Percentiles rank a stretch among this genome's conserved stretches.
Evolutionary conservation across 2,888 invertebrate genomes (phyloP).

Genomic region (Platycheirus rosarum): DNA sequence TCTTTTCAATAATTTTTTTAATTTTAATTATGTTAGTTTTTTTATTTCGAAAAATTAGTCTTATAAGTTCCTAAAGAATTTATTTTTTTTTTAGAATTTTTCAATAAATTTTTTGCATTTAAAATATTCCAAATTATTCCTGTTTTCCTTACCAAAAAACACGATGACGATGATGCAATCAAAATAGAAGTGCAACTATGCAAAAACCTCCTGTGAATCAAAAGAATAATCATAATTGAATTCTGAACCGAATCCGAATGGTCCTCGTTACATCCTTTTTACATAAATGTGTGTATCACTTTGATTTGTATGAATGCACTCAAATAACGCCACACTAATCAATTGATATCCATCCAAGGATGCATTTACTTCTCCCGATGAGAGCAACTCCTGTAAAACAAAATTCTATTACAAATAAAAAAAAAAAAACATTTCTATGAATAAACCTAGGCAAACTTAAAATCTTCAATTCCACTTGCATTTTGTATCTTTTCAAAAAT

Average conservation of each 20-base stretch:
- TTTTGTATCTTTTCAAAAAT: conserved; percentile 22
- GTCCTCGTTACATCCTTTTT: conserved; percentile 59
- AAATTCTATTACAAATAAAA: conserved; percentile 34
- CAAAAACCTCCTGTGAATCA: neutral
- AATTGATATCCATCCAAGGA: conserved; percentile 64
- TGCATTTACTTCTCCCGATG: conserved; percentile 26
- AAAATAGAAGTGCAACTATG: neutral
- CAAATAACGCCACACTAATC: conserved; percentile 58
- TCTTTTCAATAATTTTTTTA: no score
- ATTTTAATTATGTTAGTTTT: no score
- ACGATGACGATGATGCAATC: neutral
- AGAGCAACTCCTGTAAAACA: conserved; percentile 16
- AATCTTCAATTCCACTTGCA: conserved; percentile 50
- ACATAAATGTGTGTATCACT: conserved; percentile 42
- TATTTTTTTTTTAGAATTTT: no score
- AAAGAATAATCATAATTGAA: conserved; percentile 20
- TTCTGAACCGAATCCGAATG: conserved; percentile 44
- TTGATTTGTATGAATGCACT: conserved; percentile 58
- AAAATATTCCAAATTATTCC: no score
- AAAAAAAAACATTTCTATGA: conserved; percentile 35
- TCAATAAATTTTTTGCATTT: no score
- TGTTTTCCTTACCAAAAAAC: neutral
- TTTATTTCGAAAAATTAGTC: no score
- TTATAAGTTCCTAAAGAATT: no score
- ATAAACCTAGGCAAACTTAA: conserved; percentile 14